These are phyloP conservation scores for Drosophila birchii DNA, from an alignment of 2,888 invertebrate species.

Conservation along the genomic window DNA sequence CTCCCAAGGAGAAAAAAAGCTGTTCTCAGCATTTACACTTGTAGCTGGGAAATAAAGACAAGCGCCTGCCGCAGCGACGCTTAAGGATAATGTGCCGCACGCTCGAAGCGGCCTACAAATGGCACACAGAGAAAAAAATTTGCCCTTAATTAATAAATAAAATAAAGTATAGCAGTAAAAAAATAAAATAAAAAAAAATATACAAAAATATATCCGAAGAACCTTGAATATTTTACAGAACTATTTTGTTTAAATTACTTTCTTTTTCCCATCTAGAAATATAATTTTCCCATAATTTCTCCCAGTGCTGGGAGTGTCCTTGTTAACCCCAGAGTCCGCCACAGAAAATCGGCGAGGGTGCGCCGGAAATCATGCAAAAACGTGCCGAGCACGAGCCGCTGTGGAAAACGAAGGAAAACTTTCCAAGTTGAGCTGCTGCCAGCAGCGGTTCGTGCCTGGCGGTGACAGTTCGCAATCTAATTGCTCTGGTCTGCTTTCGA, in stretches of 20 bases:
- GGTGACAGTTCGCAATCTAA: slow-evolving; percentile 63
- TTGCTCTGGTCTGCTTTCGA: slow-evolving; percentile 41
- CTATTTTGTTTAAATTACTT: background rate
- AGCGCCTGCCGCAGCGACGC: slow-evolving; percentile 70
- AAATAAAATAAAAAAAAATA: background rate
- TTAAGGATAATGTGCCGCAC: slow-evolving; percentile 78
- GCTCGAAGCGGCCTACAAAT: slow-evolving; percentile 47
- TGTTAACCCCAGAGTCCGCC: slow-evolving; percentile 18
- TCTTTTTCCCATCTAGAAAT: background rate
- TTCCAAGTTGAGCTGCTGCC: slow-evolving; percentile 27
- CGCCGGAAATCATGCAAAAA: slow-evolving; percentile 73
- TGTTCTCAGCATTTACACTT: slow-evolving; percentile 64
- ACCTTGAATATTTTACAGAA: background rate
- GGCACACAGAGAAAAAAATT: background rate
- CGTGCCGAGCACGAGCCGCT: slow-evolving; percentile 71
- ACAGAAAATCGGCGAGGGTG: slow-evolving; percentile 26
- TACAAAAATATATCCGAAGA: background rate
- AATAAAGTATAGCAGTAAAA: background rate
- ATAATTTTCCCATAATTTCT: background rate
- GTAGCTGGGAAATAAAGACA: slow-evolving; percentile 57
- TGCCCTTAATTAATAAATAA: too few species aligned
- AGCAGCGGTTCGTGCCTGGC: slow-evolving; percentile 48
- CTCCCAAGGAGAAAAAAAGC: slow-evolving; percentile 53
- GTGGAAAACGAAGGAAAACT: slow-evolving; percentile 49
- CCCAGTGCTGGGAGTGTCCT: slow-evolving; percentile 39